Evolutionary conservation across 2,113 vertebrate genomes (phyloP), one percentile per base, ranked within the genome.

Genomic region (Gallinago media): DNA sequence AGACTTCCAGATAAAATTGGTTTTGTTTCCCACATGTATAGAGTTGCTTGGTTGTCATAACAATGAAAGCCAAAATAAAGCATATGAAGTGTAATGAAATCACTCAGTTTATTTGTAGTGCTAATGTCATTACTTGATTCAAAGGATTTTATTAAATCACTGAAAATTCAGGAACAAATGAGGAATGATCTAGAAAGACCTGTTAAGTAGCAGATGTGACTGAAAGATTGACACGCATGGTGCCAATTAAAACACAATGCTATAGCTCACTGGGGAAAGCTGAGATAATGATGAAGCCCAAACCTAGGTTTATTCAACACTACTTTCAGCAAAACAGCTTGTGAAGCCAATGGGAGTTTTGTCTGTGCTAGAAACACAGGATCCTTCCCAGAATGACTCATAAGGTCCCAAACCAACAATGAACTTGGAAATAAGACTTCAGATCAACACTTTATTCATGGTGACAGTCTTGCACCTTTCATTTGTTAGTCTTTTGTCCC

Each of bases 41-140:
- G 65, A 71, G 71, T 79, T 87, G 27, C 52, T 95, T 93, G 78
- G 25, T 80, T 88, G 61, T 94, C 83, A 95, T 56, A 93, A 93
- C 58, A 79, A 52, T 54, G 36, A 85, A 88, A 94, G 34, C 9
- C 22, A 92, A 91, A 91, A 88, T 77, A 95, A 95, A 95, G 80
- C 82, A 89, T 27, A 25, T 91, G 50, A 94, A 82, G 22, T 58
- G 52, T 76, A 94, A 86, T 85, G 26, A 88, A 96, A 94, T 88
- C 27, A 42, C 47, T 91, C 5, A 0, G 10, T 88, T 89, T 80
- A 82, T 76, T 92, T 83, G 50, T 58, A 75, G 21, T 56, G 40
- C 25, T 89, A 90, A 86, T 72, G 21, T 54, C 44, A 76, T 95
- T 88, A 84, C 75, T 82, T 4, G 0, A 9, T 80, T 80, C 62